Conservation (phyloP, 2,797 vertebrate genomes). For the Furcifer pardalis region DNA sequence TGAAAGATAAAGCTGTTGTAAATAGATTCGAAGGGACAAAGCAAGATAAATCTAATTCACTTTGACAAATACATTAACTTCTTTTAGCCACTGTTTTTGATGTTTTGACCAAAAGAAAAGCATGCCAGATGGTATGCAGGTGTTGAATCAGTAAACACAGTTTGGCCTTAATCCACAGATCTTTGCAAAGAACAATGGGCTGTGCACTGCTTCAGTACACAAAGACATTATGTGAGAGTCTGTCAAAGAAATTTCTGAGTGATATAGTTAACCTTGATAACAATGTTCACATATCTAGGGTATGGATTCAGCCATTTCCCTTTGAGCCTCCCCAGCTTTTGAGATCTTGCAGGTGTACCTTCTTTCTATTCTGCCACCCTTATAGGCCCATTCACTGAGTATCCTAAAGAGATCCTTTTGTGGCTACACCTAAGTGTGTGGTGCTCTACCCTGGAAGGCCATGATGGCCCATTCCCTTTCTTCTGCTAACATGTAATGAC, state of each 20-base stretch:
- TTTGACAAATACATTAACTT: constrained; percentile 9
- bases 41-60: neutral
- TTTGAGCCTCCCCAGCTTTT: too few species aligned
- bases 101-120: constrained; percentile 1
- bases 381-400: too few species aligned
- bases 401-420: too few species aligned
- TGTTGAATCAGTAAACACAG: neutral
- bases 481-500: too few species aligned
- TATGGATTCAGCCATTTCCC: neutral
- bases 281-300: neutral
- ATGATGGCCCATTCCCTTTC: too few species aligned
- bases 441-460: too few species aligned
- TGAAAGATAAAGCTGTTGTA: neutral
- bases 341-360: too few species aligned
- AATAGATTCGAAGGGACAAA: neutral
- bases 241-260: neutral
- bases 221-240: neutral
- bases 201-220: neutral
- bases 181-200: neutral
- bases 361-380: too few species aligned
- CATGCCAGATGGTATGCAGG: neutral
- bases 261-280: neutral
- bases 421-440: too few species aligned
- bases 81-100: neutral
- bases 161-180: neutral